A percentile compares a stretch with the other conserved stretches of the same genome.
Conservation (phyloP, 1,140 invertebrate genomes). For the Drosophila miranda region DNA sequence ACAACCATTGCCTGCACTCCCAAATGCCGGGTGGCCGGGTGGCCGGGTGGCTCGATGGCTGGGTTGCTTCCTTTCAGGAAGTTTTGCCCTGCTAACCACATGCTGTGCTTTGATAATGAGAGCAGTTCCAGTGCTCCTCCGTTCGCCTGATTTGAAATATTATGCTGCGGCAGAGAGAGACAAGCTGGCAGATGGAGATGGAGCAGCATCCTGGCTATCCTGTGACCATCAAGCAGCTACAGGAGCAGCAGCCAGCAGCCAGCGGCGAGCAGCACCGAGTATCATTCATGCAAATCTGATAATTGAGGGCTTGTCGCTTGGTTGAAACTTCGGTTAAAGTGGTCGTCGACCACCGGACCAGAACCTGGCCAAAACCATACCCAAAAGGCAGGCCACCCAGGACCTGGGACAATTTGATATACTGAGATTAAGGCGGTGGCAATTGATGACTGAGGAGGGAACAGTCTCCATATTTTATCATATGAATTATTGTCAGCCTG, state of each 20-base stretch:
- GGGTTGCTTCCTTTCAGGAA: constrained; percentile 53
- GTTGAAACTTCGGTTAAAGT: constrained; percentile 69
- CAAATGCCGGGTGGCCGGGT: too few species aligned
- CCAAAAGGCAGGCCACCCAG: not conserved
- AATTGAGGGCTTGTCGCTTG: constrained; percentile 77
- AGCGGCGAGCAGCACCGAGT: constrained; percentile 11
- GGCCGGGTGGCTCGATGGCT: not conserved
- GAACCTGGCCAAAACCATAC: constrained; percentile 8
- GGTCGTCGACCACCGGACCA: constrained; percentile 24
- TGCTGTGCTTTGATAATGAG: constrained; percentile 80
- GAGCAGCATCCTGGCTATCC: constrained; percentile 20
- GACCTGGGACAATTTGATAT: constrained; percentile 44
- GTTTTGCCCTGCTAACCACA: constrained; percentile 75
- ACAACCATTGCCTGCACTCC: too few species aligned
- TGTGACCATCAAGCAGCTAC: constrained; percentile 12
- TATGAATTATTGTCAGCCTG: constrained; percentile 55
- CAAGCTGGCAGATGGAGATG: constrained; percentile 20
- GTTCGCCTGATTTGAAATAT: constrained; percentile 77
- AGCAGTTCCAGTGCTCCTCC: constrained; percentile 52
- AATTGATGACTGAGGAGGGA: constrained; percentile 63
- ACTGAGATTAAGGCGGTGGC: constrained; percentile 50
- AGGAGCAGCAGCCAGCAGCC: constrained; percentile 8
- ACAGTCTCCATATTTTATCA: constrained; percentile 56
- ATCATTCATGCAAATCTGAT: constrained; percentile 79
- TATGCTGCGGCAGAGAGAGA: constrained; percentile 61